A percentile compares a stretch with the other conserved stretches of the same genome.
Conservation (phyloP, 1,140 invertebrate genomes). For the Drosophila auraria region DNA sequence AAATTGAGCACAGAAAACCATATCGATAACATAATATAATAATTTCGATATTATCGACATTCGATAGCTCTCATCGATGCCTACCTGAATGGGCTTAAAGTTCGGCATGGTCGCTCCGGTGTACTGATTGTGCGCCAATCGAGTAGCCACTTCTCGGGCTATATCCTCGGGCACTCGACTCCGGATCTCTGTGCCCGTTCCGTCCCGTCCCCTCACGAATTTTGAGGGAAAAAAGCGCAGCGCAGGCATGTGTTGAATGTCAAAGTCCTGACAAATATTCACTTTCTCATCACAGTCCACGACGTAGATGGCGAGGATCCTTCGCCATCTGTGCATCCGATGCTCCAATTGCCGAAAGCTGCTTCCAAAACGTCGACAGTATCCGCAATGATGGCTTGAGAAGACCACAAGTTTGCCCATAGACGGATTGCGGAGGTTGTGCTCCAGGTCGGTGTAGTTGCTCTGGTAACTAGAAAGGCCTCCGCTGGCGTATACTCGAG, state of each 20-base stretch:
- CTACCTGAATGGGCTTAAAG: too few relatives aligned
- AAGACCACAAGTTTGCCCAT: too few relatives aligned
- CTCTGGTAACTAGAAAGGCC: too few relatives aligned
- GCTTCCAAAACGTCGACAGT: conserved; percentile 93
- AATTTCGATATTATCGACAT: too few relatives aligned
- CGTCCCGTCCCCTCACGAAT: not conserved
- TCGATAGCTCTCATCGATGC: too few relatives aligned
- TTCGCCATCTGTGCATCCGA: conserved; percentile 86
- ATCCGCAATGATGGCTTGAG: conserved; percentile 87
- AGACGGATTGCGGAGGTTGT: too few relatives aligned
- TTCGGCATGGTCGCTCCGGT: not conserved
- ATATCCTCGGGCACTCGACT: conserved; percentile 2
- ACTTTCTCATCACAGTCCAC: conserved; percentile 92
- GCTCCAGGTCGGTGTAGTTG: too few relatives aligned
- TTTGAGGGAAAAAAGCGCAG: conserved; percentile 89
- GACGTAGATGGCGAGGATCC: conserved; percentile 86
- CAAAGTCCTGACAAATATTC: conserved; percentile 85
- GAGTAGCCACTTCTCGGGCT: not conserved
- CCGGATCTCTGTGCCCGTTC: not conserved
- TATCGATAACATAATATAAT: too few relatives aligned
- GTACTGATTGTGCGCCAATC: conserved; percentile 16
- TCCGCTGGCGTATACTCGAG: too few relatives aligned
- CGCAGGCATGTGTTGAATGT: conserved; percentile 93
- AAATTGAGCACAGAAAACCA: too few relatives aligned
- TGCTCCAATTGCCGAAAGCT: conserved; percentile 87